Conservation (phyloP, 2,888 invertebrate species). For the Dioctria rufipes region DNA sequence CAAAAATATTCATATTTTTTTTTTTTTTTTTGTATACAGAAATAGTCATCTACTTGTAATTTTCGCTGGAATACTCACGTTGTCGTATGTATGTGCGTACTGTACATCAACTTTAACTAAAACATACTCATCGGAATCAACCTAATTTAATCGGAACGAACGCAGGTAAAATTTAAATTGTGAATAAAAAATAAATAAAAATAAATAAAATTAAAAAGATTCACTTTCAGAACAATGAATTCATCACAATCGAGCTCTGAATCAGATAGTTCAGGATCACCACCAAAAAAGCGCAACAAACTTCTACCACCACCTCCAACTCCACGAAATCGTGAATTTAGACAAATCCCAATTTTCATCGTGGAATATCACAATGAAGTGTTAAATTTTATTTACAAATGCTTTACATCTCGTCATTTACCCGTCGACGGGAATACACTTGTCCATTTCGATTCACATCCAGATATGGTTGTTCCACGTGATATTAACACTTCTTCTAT, state of each 20-base stretch:
- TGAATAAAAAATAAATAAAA: no score
- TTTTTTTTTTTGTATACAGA: no score
- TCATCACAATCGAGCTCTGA: background rate
- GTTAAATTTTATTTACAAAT: constrained; percentile 83
- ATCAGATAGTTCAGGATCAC: background rate
- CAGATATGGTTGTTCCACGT: constrained; percentile 89
- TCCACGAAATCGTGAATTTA: constrained; percentile 62
- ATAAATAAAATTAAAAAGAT: no score
- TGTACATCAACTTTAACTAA: no score
- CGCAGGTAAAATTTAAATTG: no score
- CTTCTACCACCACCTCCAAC: constrained; percentile 6
- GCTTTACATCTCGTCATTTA: constrained; percentile 85
- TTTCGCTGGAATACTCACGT: no score
- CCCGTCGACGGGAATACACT: constrained; percentile 83
- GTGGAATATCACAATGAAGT: constrained; percentile 88
- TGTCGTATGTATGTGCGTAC: no score
- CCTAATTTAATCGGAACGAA: no score
- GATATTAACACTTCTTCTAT: constrained; percentile 83
- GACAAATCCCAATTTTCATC: constrained; percentile 81
- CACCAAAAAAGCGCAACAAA: background rate
- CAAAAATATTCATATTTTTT: no score
- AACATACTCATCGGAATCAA: no score
- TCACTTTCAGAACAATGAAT: no score
- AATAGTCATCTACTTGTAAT: no score
- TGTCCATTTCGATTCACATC: constrained; percentile 93